Evolutionary conservation across 2,113 vertebrate genomes (phyloP), one percentile per base, ranked within the genome.

Genomic region (Polypterus bichir): DNA sequence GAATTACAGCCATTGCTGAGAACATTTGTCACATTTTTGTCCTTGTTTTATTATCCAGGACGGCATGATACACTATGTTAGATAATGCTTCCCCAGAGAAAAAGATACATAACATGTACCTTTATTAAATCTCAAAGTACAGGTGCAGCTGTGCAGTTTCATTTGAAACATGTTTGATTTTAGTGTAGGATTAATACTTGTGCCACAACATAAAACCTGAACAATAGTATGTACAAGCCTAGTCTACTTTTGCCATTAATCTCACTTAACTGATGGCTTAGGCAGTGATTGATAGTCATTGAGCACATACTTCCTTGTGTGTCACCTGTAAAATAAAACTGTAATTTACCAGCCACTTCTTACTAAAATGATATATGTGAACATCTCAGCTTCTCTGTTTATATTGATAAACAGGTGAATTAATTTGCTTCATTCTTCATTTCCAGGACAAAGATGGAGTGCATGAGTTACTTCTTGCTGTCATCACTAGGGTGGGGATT

Each of bases 401-500:
- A 57, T 71, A 61, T 51, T 77, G 66, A 71, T 62, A 9, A 27
- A 65, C 61, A 55, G 47, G 47, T 65, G 69, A 74, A 67, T 74
- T 83, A 71, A 85, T 68, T 67, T 74, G 62, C 48, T 65, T 66
- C 69, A 46, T 74, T 67, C 56, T 78, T 72, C 61, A 56, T 77
- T 79, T 79, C 66, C 76, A 99, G 96, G 89, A 77, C 69, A 84
- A 83, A 79, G 80, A 82, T 68, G 75, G 81, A 65, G 85, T 88
- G 61, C 93, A 97, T 45, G 87, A 92, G 66, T 83, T 94, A 65
- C 86, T 96, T 54, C 88, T 99, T 68, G 91, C 83, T 1, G 88
- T 97, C 81, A 97, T 99, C 86, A 98, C 91, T 56, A 92, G 92
- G 62, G 94, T 97, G 49, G 96, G 96, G 71, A 96, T 99, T 54